Conservation (phyloP, 2,113 vertebrate species). For the Laticauda laticaudata region DNA sequence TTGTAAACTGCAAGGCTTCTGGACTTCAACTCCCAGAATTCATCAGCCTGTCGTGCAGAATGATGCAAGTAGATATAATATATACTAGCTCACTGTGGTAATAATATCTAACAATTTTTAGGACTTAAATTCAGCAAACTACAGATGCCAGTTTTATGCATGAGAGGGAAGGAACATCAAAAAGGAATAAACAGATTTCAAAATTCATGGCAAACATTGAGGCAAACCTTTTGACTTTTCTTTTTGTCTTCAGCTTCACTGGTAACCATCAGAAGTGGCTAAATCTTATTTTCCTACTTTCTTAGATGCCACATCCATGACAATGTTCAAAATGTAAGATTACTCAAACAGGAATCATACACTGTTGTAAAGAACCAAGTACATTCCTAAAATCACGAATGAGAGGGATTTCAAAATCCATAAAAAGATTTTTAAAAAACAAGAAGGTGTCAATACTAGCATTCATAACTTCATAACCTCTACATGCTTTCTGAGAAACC, state of each 20-base stretch:
- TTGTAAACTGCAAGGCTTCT: neutral
- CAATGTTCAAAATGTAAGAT: neutral
- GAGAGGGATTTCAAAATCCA: neutral
- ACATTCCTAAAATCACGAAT: neutral
- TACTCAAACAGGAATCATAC: neutral
- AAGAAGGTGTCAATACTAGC: neutral
- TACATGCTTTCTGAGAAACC: conserved; percentile 37
- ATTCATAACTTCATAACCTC: neutral
- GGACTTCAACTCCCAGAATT: neutral
- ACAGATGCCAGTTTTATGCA: neutral
- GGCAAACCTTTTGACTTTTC: neutral
- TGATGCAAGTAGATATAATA: neutral
- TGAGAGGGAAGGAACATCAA: neutral
- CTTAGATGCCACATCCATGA: neutral
- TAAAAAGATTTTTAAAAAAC: neutral
- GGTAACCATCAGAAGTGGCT: neutral
- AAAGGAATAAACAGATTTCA: neutral
- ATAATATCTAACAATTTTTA: neutral
- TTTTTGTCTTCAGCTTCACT: neutral
- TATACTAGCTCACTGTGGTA: neutral
- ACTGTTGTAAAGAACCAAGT: neutral
- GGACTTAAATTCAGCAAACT: neutral
- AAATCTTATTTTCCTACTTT: neutral
- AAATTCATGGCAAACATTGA: neutral
- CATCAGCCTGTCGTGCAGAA: neutral